Evolutionary conservation across 2,797 vertebrate species (phyloP).

Genomic region (Karalla daura): DNA sequence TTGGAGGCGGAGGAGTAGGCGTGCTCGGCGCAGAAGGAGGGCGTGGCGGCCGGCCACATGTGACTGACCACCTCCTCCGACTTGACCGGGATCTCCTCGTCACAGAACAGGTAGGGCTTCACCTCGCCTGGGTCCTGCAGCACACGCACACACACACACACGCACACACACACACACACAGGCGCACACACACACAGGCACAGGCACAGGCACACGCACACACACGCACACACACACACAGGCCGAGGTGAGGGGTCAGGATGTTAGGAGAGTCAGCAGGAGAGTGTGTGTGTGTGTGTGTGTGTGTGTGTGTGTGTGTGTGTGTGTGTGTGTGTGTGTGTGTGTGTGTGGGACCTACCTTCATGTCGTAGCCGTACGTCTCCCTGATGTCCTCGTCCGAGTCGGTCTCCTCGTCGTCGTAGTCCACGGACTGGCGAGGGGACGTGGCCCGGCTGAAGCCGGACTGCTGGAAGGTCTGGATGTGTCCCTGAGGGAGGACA

Average conservation of each 20-base stretch:
- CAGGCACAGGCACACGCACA: no score
- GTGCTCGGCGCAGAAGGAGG: conserved; percentile 96
- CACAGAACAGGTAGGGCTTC: conserved; percentile 97
- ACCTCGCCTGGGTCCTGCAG: conserved; percentile 93
- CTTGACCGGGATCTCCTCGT: conserved; percentile 98
- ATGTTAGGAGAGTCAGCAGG: no score
- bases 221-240: no score
- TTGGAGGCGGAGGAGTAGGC: conserved; percentile 99
- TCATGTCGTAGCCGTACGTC: conserved; percentile 94
- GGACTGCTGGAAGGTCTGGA: conserved; percentile 97
- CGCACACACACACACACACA: rapidly evolving
- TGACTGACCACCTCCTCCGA: conserved; percentile 99
- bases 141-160: background rate
- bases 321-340: no score
- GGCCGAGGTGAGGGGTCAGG: no score
- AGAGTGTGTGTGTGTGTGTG: no score
- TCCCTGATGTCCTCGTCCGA: conserved; percentile 98
- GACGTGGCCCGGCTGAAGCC: conserved; percentile 95
- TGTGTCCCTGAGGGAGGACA: conserved; percentile 87
- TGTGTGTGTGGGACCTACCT: no score
- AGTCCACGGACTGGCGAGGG: conserved; percentile 92
- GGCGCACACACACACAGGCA: no score
- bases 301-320: no score
- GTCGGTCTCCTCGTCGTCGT: conserved; percentile 98
- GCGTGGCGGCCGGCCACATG: conserved; percentile 93